Evolutionary conservation across 2,113 vertebrate species (phyloP).

Genomic region (Phyllostomus discolor): DNA sequence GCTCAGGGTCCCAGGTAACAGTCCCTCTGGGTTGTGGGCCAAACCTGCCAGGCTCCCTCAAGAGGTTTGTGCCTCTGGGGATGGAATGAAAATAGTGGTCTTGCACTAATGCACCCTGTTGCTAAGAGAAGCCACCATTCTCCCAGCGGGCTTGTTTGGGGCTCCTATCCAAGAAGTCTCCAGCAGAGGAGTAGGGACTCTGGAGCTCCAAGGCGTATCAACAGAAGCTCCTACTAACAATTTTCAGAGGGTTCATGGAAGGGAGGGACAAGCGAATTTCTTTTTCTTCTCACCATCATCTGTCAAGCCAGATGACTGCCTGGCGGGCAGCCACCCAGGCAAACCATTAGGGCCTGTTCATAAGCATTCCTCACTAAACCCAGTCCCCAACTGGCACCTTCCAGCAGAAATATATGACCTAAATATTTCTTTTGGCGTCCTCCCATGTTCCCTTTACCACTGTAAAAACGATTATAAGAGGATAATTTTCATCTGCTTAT

Average conservation of each 20-base stretch:
- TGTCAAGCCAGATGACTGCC: neutral
- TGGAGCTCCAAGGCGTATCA: neutral
- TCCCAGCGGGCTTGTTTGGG: neutral
- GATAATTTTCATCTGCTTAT: constrained; percentile 49
- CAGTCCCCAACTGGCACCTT: neutral
- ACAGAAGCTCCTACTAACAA: neutral
- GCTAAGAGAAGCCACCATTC: neutral
- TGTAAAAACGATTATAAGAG: constrained; percentile 28
- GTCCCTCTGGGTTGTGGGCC: neutral
- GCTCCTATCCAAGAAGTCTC: neutral
- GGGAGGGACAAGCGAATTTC: neutral
- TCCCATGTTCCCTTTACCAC: neutral
- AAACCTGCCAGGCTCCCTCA: neutral
- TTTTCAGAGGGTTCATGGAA: neutral
- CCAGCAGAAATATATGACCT: constrained; percentile 41
- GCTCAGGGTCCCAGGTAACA: neutral
- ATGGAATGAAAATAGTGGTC: neutral
- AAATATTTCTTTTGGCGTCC: constrained; percentile 48
- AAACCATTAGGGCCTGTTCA: neutral
- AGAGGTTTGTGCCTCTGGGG: neutral
- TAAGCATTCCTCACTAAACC: neutral
- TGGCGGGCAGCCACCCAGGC: neutral
- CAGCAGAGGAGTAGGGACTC: neutral
- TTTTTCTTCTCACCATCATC: neutral
- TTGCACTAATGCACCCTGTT: neutral